phyloP scores from a whole-genome alignment of 2,113 vertebrate genomes.

The Calidris pygmaea region DNA sequence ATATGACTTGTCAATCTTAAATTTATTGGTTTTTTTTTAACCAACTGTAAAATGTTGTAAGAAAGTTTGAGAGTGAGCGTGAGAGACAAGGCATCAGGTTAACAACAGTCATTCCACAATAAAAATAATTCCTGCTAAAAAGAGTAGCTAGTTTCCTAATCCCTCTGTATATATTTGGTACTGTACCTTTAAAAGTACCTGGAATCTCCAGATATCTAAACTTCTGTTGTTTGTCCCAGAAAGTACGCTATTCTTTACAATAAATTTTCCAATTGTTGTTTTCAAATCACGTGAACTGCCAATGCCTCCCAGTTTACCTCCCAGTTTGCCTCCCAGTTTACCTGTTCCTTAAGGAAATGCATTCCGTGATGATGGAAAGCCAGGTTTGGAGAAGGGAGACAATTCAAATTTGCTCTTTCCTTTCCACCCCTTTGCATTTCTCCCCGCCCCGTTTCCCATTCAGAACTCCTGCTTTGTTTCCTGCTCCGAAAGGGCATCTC shows the following conservation, averaged over 20 bases:
- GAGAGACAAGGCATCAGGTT: neutral
- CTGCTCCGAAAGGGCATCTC: neutral
- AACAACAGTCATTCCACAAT: neutral
- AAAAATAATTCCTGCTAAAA: neutral
- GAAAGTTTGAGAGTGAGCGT: neutral
- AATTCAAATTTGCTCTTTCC: neutral
- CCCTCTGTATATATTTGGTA: neutral
- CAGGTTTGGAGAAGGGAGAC: neutral
- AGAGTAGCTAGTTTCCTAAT: neutral
- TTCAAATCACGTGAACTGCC: neutral
- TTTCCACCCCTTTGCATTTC: neutral
- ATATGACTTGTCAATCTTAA: neutral
- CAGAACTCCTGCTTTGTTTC: neutral
- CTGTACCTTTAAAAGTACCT: neutral
- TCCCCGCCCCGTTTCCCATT: neutral
- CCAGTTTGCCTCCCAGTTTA: neutral
- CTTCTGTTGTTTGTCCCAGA: neutral
- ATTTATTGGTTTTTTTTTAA: neutral
- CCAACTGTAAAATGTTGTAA: neutral
- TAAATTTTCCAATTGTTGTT: neutral
- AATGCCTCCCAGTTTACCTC: neutral
- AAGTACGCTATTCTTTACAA: neutral
- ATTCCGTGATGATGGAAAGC: neutral
- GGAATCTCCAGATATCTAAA: neutral
- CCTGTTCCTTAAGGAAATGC: neutral